Base-by-base conservation (phyloP, 2,888 invertebrate genomes). In the Punctoribates punctum region DNA sequence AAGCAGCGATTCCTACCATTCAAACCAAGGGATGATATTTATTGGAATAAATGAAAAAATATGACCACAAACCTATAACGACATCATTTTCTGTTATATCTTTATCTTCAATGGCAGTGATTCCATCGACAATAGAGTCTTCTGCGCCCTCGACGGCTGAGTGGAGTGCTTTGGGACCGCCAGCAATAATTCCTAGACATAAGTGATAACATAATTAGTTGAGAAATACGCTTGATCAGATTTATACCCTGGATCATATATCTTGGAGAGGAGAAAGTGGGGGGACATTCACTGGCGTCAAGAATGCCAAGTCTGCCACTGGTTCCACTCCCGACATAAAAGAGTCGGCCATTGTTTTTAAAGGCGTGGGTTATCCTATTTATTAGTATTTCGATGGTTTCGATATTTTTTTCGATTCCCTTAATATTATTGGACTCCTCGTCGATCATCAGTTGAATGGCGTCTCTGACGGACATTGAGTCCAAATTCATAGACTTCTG, bases 1-100 rank as follows among this genome's bases (percentile, higher is more conserved):
- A 67, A 25, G 80, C 80, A 23, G 80, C 77, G 29, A 79, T 79
- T 34, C 79, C 79, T 65, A 74, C n/a, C n/a, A n/a, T n/a, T n/a
- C n/a, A n/a, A n/a, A n/a, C n/a, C n/a, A n/a, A n/a, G n/a, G n/a
- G n/a, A n/a, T 25, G 17, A 23, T 5, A 46, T 42, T 48, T 65
- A 17, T 67, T 48, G n/a, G 51, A 62, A 20, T 6, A 6, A 46
- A 74, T 8, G n/a, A 74, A 1, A 15, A 1, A 46, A 23, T 17
- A 8, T 11, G 15, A 15, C 23, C 1, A 48, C 48, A 57, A 51
- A 73, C 78, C 78, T n/a, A 77, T 65, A 1, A 79, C 75, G 1
- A 78, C 77, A 70, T 79, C 79, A 9, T 73, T 72, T 11, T 73
- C 51, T 34, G 54, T 77, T 20, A 79, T 48, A 27, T 74, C 77